Conservation (phyloP, 1,140 invertebrate genomes). For the Nilaparvata lugens region DNA sequence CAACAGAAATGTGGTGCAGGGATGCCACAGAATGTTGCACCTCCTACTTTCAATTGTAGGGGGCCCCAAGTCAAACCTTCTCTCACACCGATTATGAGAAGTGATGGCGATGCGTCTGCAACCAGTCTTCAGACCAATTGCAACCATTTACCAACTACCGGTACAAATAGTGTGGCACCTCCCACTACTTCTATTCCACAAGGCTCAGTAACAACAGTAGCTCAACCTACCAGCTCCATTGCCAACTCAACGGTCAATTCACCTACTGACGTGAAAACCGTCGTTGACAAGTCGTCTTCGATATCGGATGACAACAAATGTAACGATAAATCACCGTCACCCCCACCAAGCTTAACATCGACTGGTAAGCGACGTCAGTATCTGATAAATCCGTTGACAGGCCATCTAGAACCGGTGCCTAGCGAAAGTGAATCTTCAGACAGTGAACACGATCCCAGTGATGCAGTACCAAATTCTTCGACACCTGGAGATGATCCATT, state of each 20-base stretch:
- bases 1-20: too few relatives aligned
- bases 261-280: constrained; percentile 2
- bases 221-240: constrained; percentile 25
- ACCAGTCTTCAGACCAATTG: not conserved
- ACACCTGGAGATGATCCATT: constrained; percentile 34
- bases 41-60: too few relatives aligned
- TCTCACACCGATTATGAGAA: not conserved
- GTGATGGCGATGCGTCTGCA: not conserved
- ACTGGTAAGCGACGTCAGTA: constrained; percentile 54
- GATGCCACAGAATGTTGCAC: too few relatives aligned
- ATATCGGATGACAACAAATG: too few relatives aligned
- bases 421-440: constrained; percentile 47
- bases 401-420: constrained; percentile 70
- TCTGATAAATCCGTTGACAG: constrained; percentile 80
- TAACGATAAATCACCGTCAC: too few relatives aligned
- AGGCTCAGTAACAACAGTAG: constrained; percentile 23
- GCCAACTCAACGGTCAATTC: constrained; percentile 9
- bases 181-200: constrained; percentile 12
- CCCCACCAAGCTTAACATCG: constrained; percentile 17
- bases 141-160: not conserved
- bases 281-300: constrained; percentile 3
- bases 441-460: constrained; percentile 34
- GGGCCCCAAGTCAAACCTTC: too few relatives aligned
- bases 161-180: constrained; percentile 6
- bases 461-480: constrained; percentile 19